A percentile compares a stretch with the other conserved stretches of the same genome.
Evolutionary conservation across 2,797 vertebrate genomes (phyloP).

Genomic region (Malurus splendens): DNA sequence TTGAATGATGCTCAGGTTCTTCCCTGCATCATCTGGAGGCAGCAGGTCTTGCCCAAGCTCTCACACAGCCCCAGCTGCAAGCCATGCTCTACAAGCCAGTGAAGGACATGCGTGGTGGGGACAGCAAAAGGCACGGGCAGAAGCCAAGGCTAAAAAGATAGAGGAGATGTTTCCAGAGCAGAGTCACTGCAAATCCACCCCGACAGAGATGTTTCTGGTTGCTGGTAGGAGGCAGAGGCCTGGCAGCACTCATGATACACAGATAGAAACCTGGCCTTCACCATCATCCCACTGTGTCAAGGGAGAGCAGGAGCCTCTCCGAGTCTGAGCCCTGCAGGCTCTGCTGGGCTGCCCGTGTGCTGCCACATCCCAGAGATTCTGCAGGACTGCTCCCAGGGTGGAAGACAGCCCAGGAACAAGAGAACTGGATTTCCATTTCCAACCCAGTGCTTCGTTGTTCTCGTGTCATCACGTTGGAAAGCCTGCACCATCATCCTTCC

Average conservation of each 20-base stretch:
- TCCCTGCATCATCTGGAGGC: neutral
- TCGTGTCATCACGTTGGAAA: fast-evolving
- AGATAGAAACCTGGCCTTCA: neutral
- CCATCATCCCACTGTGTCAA: fast-evolving
- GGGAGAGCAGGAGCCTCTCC: neutral
- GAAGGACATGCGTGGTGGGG: neutral
- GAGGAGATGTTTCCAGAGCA: neutral
- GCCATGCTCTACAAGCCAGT: neutral
- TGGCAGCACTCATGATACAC: neutral
- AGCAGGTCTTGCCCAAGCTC: neutral
- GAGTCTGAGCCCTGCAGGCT: neutral
- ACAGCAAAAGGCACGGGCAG: conserved; percentile 28
- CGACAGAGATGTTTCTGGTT: neutral
- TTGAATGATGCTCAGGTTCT: neutral
- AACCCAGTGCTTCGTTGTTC: neutral
- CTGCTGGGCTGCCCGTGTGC: fast-evolving
- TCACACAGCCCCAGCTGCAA: neutral
- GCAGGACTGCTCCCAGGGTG: neutral
- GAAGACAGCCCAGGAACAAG: neutral
- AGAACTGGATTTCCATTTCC: neutral
- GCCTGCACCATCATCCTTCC: neutral
- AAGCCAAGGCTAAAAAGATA: conserved; percentile 31
- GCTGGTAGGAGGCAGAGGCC: neutral
- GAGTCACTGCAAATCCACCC: neutral
- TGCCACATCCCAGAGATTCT: neutral